These are phyloP conservation scores for Antedon bifida DNA, from an alignment of 35 echinoderm and acorn worm genomes.

Conservation along the genomic window DNA sequence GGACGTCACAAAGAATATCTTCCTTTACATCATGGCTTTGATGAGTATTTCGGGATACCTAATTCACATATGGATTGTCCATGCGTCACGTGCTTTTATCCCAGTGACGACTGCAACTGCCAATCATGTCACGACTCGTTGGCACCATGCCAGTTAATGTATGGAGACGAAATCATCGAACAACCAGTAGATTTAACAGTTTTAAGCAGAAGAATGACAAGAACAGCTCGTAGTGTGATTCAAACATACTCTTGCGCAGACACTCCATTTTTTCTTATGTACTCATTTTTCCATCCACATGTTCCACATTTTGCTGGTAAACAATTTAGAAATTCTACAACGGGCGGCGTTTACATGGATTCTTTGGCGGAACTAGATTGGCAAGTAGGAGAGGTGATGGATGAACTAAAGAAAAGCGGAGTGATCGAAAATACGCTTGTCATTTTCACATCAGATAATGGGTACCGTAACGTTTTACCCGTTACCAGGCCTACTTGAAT, in stretches of 20 bases:
- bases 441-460: constrained; percentile 2
- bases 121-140: background rate
- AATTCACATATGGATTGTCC: constrained; percentile 4
- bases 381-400: constrained; percentile 1
- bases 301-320: constrained; percentile 3
- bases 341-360: background rate
- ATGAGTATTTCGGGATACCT: constrained; percentile 2
- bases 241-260: background rate
- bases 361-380: constrained; percentile 10
- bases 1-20: background rate
- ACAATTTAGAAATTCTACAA: background rate
- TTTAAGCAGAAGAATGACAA: background rate
- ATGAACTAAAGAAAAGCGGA: constrained; percentile 1
- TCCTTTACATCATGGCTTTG: background rate
- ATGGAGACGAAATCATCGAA: background rate
- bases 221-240: background rate
- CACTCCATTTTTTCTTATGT: constrained; percentile 2
- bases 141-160: background rate
- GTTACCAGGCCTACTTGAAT: too few relatives aligned
- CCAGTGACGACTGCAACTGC: background rate
- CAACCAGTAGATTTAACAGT: background rate
- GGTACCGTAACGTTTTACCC: too few relatives aligned
- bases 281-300: background rate
- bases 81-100: background rate
- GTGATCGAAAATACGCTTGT: background rate